Evolutionary conservation across 1,140 invertebrate species (phyloP), one percentile per base, ranked within the genome.

Genomic region (Dreissena polymorpha): DNA sequence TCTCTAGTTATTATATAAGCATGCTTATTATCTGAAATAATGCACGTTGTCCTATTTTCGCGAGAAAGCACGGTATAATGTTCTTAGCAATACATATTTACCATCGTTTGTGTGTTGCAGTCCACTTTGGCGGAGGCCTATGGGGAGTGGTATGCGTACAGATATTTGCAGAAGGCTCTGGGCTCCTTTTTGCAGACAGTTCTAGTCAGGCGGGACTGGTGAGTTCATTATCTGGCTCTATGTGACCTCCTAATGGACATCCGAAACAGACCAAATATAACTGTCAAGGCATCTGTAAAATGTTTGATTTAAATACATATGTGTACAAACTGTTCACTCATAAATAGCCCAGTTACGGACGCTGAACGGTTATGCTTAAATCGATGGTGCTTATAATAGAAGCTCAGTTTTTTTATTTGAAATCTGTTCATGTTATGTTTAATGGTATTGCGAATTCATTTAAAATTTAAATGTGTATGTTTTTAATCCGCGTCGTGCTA

Each of bases 41-140:
- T 39, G 39, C 8, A 39, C 39, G 39, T 8, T 39, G 39, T 5
- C 39, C 39, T 39, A 5, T 39, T 39, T 39, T 5, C 39, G 39
- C 2, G 39, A 39, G 2, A 2, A 39, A 39, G 8, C 39, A 39
- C 2, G 2, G 39, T 5, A 2, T 2, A 39, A 39, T 39, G 39
- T 8, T 39, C 39, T 39, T 8, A 39, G 8, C 2, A 39, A 39
- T 8, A 39, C 2, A 39, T 39, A 39, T 39, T 39, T 39, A 39
- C 8, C 39, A 39, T 2, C 8, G 39, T 39, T 39, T 2, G 2
- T 39, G 39, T 39, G 39, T 39, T 75, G 16, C 60, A 75, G 73
- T 75, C 50, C 73, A 75, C 50, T 23, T 75, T 14, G 73, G 73
- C n/a, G 73, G 73, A 39, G 73, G 73, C 8, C 18, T 75, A 21